Conservation (phyloP, 2,113 vertebrate species). For the Rhinolophus ferrumequinum region DNA sequence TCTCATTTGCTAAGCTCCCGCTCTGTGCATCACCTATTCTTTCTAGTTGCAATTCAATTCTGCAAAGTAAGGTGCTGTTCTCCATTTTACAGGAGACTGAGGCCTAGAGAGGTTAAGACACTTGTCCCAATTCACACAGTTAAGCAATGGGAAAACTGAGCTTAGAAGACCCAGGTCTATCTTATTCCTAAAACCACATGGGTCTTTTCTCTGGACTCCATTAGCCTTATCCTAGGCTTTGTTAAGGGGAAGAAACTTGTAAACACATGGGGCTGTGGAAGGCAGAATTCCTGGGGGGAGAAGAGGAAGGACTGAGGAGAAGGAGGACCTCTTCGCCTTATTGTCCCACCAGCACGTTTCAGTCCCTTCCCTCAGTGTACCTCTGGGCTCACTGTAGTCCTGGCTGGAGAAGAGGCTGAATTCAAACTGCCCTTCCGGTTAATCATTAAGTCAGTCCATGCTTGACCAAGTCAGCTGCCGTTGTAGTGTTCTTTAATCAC, state of each 20-base stretch:
- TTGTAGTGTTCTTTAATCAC: not conserved
- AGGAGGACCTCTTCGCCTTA: not conserved
- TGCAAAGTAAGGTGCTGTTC: not conserved
- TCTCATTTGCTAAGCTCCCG: not conserved
- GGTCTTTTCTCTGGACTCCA: not conserved
- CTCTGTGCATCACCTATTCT: not conserved
- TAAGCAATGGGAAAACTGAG: not conserved
- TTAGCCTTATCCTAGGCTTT: not conserved
- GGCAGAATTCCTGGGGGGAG: not conserved
- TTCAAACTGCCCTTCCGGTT: conserved; percentile 30
- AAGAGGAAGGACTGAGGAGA: too few species aligned
- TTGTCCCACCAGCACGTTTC: not conserved
- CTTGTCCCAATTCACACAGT: not conserved
- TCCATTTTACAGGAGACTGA: not conserved
- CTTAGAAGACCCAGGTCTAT: not conserved
- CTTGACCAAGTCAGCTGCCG: not conserved
- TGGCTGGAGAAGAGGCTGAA: conserved; percentile 15
- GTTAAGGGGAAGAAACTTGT: not conserved
- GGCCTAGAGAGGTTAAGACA: not conserved
- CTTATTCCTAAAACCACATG: not conserved
- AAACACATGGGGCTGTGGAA: not conserved
- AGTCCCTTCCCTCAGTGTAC: not conserved
- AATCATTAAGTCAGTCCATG: conserved; percentile 46
- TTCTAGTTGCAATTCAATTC: not conserved
- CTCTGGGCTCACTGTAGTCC: not conserved